phyloP scores from a whole-genome alignment of 1,140 invertebrate species.

The Hestina assimilis region DNA sequence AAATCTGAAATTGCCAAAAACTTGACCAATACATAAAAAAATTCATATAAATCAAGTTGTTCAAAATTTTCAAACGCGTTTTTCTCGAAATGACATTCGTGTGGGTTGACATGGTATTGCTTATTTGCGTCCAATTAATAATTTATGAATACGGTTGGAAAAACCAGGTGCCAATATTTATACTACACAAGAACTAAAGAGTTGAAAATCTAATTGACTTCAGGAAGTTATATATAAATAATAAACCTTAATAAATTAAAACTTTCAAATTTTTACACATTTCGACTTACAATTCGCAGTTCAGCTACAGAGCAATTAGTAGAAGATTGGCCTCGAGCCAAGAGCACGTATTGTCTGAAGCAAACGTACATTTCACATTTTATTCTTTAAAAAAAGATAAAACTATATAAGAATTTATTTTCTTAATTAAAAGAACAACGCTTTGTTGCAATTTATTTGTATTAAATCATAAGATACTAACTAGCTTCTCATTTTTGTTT shows the following conservation, averaged over 20 bases:
- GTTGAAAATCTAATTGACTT: no score
- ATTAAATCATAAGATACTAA: neutral
- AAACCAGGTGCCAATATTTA: no score
- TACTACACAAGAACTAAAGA: no score
- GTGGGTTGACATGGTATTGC: no score
- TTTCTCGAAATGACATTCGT: no score
- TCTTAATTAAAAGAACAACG: neutral
- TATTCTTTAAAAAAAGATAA: neutral
- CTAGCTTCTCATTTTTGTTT: neutral
- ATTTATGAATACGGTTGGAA: no score
- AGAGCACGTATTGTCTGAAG: conserved; percentile 3
- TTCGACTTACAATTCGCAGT: conserved; percentile 1
- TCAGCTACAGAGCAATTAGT: conserved; percentile 2
- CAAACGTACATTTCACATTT: conserved; percentile 5
- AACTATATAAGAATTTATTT: neutral
- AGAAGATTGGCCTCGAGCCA: conserved; percentile 1
- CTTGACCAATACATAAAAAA: no score
- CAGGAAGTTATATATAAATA: neutral
- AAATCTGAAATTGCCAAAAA: no score
- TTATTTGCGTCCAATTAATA: no score
- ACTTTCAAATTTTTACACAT: neutral
- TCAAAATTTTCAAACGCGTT: no score
- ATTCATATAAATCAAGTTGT: no score
- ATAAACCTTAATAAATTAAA: neutral
- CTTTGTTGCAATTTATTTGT: neutral